phyloP scores from a whole-genome alignment of 1,140 invertebrate species.

The Sitodiplosis mosellana region DNA sequence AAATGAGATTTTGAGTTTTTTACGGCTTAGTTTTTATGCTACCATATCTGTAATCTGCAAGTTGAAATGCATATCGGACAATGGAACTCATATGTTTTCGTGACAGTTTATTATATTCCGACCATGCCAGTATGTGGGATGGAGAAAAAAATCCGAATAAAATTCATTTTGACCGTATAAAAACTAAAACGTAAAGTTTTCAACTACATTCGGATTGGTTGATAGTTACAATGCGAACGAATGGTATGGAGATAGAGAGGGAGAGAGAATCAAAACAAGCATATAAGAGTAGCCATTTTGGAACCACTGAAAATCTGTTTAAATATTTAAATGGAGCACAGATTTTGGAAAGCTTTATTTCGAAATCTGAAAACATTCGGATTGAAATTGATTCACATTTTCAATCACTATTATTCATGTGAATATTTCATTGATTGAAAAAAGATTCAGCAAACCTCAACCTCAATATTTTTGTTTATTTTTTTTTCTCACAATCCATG shows the following conservation, averaged over 20 bases:
- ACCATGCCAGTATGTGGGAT: no score
- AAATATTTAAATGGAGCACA: not conserved
- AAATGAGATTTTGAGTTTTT: no score
- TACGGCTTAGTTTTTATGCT: no score
- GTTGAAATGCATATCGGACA: no score
- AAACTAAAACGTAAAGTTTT: not conserved
- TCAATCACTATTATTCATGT: not conserved
- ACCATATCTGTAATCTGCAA: no score
- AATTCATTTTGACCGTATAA: no score
- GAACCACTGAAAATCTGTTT: not conserved
- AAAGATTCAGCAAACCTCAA: not conserved
- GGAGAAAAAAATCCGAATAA: no score
- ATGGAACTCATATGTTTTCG: no score
- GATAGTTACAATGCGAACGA: not conserved
- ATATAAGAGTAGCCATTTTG: not conserved
- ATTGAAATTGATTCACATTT: not conserved
- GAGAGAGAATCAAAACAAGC: not conserved
- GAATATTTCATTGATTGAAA: no score
- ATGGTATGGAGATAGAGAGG: no score
- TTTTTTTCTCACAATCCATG: no score
- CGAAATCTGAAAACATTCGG: not conserved
- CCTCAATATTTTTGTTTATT: not conserved
- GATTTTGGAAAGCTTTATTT: not conserved
- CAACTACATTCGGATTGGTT: not conserved
- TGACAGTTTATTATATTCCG: no score